phyloP scores from a whole-genome alignment of 2,113 vertebrate genomes.

The Xiphias gladius region DNA sequence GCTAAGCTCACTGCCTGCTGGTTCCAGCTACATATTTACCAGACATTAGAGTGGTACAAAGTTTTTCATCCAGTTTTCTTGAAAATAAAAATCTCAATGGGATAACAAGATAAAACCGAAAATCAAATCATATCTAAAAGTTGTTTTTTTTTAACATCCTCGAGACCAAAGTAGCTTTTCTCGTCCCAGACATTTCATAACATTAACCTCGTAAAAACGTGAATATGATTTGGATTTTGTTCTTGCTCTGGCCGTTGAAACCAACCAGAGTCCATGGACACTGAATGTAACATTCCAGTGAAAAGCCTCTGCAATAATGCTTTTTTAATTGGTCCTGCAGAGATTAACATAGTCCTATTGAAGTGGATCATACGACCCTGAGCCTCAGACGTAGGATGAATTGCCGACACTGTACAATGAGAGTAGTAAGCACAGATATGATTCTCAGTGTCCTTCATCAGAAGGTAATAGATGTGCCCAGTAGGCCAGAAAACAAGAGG shows the following conservation, averaged over 20 bases:
- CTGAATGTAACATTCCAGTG: conserved; percentile 1
- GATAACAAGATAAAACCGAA: conserved; percentile 16
- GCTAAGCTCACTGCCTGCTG: not conserved
- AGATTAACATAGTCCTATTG: conserved; percentile 57
- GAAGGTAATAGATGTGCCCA: conserved; percentile 74
- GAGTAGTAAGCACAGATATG: conserved; percentile 57
- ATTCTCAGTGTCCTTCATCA: conserved; percentile 74
- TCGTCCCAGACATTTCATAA: not conserved
- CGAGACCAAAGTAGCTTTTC: not conserved
- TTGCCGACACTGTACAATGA: conserved; percentile 63
- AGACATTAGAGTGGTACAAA: not conserved
- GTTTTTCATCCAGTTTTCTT: not conserved
- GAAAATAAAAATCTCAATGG: not conserved
- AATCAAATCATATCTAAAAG: conserved; percentile 2
- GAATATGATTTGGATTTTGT: conserved; percentile 3
- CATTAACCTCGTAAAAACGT: not conserved
- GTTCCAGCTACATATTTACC: not conserved
- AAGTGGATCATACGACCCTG: conserved; percentile 48
- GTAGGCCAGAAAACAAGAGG: conserved; percentile 74
- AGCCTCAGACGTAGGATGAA: conserved; percentile 55
- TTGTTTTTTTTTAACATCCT: not conserved
- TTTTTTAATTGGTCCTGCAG: conserved; percentile 67
- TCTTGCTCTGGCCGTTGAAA: conserved; percentile 4
- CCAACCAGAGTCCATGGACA: not conserved
- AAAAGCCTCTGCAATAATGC: conserved; percentile 50